Percentiles rank a stretch among this genome's conserved stretches.
Evolutionary conservation across 2,113 vertebrate genomes (phyloP).

Genomic region (Lethenteron camtschaticum): DNA sequence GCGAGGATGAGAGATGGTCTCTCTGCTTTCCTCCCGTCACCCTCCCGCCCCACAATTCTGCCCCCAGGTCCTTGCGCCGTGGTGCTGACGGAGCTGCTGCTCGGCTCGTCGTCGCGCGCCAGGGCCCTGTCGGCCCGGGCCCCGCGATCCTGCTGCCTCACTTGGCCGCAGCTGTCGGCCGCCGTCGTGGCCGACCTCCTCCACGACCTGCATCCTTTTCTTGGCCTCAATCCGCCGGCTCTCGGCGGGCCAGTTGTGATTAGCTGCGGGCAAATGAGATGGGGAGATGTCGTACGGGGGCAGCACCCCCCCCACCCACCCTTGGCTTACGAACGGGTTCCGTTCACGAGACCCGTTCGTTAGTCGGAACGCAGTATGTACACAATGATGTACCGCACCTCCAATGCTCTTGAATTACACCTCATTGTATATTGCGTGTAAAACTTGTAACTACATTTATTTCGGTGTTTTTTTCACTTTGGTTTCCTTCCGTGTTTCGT

Average conservation of each 20-base stretch:
- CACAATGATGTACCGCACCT: not conserved
- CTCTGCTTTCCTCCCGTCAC: constrained; percentile 43
- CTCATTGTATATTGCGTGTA: too few species aligned
- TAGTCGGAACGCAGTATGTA: not conserved
- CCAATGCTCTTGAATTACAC: too few species aligned
- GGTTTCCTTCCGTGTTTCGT: too few species aligned
- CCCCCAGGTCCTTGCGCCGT: too few species aligned
- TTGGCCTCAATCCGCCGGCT: not conserved
- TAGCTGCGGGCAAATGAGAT: not conserved
- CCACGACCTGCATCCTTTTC: constrained; percentile 69
- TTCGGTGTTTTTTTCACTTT: too few species aligned
- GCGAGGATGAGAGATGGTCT: constrained; percentile 20
- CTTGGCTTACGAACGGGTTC: too few species aligned
- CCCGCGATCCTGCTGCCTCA: constrained; percentile 18
- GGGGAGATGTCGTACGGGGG: not conserved
- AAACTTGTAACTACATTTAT: too few species aligned
- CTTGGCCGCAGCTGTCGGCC: constrained; percentile 51
- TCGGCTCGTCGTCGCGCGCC: too few species aligned
- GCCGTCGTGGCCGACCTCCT: constrained; percentile 39
- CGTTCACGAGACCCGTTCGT: too few species aligned
- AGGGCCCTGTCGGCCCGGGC: too few species aligned
- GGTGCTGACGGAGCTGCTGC: too few species aligned
- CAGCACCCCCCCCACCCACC: not conserved
- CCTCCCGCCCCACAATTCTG: constrained; percentile 11
- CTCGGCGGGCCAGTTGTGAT: not conserved